Evolutionary conservation across 2,113 vertebrate species (phyloP), one percentile per base, ranked within the genome.

Genomic region (Muntiacus reevesi): DNA sequence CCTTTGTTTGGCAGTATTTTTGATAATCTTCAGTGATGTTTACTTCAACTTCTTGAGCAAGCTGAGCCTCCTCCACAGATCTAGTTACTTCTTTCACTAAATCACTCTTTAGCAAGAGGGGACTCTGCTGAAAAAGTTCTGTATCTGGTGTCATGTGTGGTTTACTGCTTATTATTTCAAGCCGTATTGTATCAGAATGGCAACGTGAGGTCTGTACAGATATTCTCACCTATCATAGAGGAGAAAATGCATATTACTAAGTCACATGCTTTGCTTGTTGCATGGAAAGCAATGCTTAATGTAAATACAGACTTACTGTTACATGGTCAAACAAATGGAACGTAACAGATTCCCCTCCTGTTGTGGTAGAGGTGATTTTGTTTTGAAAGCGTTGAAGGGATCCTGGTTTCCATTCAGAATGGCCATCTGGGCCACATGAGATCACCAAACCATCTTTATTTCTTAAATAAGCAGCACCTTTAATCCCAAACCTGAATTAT

Each of bases 281-380:
- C 27, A 45, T 30, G 47, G 59, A 85, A 71, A 76, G 50, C 57
- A 79, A 30, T 14, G 23, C 28, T 36, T 60, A 33, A 86, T 40
- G 81, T 67, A 30, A 5, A 11, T 1, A 55, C 33, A 94, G 62
- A 99, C 99, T 99, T 96, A 99, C 99, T 0, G 99, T 99, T 93
- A 99, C 98, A 50, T 99, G 99, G 87, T 99, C 98, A 0, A 99
- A 99, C 43, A 99, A 98, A 25, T 97, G 98, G 98, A 99, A 99
- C 1, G 99, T 99, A 82, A 99, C 94, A 0, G 98, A 98, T 10
- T 98, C 96, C 47, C 99, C 99, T 19, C 91, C 28, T 30, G 89
- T 30, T 6, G 99, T 99, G 76, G 98, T 99, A 91, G 99, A 99
- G 95, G 94, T 99, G 98, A 99, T 99, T 98, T 96, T 99, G 97